Evolutionary conservation across 2,113 vertebrate genomes (phyloP).

Genomic region (Chloropsis cyanopogon): DNA sequence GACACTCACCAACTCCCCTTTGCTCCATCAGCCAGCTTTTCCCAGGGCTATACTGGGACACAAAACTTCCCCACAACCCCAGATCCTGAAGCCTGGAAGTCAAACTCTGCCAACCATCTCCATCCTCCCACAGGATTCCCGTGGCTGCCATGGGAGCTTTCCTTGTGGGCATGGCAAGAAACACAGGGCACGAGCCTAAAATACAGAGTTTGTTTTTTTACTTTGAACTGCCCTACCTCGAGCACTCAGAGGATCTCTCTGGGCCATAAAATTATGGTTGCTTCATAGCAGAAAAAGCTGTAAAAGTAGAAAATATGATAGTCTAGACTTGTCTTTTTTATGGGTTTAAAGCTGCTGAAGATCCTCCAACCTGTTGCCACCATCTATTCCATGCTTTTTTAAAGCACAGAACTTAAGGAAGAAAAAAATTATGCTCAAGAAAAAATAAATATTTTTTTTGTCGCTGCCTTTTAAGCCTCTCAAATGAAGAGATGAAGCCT

Average conservation of each 20-base stretch:
- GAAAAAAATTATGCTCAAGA: neutral
- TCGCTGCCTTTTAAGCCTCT: neutral
- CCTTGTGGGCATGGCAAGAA: neutral
- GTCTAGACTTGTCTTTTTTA: neutral
- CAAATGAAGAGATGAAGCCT: neutral
- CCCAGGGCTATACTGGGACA: neutral
- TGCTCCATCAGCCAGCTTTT: neutral
- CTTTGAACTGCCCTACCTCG: neutral
- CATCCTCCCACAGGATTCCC: constrained; percentile 9
- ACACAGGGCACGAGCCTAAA: neutral
- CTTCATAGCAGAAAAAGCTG: neutral
- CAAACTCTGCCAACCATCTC: neutral
- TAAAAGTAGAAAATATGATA: neutral
- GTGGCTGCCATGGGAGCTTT: neutral
- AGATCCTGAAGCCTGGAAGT: neutral
- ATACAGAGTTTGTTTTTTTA: neutral
- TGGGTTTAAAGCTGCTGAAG: neutral
- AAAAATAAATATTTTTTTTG: rapidly evolving
- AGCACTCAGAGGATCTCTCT: neutral
- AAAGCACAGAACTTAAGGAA: neutral
- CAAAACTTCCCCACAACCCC: neutral
- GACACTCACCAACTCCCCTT: neutral
- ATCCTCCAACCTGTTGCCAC: neutral
- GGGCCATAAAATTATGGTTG: neutral
- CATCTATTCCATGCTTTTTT: neutral